A percentile compares a stretch with the other conserved stretches of the same genome.
phyloP scores from a whole-genome alignment of 2,888 invertebrate species.

The Barypeithes pellucidus region DNA sequence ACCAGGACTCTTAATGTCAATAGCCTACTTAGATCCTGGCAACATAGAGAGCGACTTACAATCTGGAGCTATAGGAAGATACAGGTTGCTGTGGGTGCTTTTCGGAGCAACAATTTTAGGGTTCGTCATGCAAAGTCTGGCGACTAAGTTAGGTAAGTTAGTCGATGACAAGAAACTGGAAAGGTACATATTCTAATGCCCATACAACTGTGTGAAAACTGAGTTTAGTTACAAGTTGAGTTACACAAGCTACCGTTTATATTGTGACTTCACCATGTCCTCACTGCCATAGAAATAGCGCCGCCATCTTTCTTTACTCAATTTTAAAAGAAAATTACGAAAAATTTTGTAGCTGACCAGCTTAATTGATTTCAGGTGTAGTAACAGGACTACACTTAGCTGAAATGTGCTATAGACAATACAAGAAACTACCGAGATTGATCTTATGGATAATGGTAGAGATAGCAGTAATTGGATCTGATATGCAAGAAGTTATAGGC shows the following conservation, averaged over 20 bases:
- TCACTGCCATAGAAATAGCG: too few species aligned
- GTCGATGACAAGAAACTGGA: neutral
- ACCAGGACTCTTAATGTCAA: slow-evolving; percentile 93
- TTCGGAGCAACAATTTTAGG: slow-evolving; percentile 88
- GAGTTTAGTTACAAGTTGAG: too few species aligned
- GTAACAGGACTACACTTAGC: slow-evolving; percentile 90
- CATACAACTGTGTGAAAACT: too few species aligned
- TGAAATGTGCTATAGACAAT: slow-evolving; percentile 84
- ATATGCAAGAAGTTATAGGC: slow-evolving; percentile 95
- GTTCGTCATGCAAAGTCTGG: slow-evolving; percentile 85
- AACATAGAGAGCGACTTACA: slow-evolving; percentile 94
- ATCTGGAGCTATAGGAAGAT: slow-evolving; percentile 85
- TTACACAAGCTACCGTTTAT: too few species aligned
- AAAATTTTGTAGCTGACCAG: neutral
- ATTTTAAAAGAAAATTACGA: too few species aligned
- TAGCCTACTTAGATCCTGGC: slow-evolving; percentile 92
- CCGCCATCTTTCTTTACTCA: neutral
- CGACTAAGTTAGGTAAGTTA: slow-evolving; percentile 75
- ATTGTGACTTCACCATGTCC: too few species aligned
- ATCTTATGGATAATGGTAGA: slow-evolving; percentile 93
- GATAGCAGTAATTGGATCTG: slow-evolving; percentile 91
- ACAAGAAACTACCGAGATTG: slow-evolving; percentile 82
- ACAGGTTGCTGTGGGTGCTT: slow-evolving; percentile 88
- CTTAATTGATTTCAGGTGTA: slow-evolving; percentile 67
- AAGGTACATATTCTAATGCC: too few species aligned